These are phyloP conservation scores for Drosophila kepulauana DNA, from an alignment of 1,140 invertebrate species.

Conservation along the genomic window DNA sequence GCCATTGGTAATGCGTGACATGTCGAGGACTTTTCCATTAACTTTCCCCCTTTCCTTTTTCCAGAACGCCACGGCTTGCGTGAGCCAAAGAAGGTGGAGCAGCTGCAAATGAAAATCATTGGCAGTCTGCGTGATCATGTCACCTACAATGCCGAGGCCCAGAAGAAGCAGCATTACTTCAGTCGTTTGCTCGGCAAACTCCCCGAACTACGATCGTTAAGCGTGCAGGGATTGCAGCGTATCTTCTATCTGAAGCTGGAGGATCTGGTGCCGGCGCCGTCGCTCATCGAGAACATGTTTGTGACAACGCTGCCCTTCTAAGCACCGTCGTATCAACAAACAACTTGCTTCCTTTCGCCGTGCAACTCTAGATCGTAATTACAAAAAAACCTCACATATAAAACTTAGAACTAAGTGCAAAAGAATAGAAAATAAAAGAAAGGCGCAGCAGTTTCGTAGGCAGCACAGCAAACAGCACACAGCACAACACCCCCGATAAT, in stretches of 20 bases:
- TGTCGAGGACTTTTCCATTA: background rate
- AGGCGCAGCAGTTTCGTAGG: slow-evolving; percentile 2
- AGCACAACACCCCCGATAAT: background rate
- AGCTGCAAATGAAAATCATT: slow-evolving; percentile 98
- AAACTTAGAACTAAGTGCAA: background rate
- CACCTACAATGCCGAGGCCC: slow-evolving; percentile 96
- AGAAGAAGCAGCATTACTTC: slow-evolving; percentile 95
- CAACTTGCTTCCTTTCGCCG: slow-evolving; percentile 7
- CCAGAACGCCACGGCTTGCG: slow-evolving; percentile 96
- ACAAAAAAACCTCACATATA: background rate
- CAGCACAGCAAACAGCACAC: background rate
- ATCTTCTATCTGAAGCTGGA: slow-evolving; percentile 98
- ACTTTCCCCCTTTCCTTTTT: slow-evolving; percentile 63
- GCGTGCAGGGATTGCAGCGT: slow-evolving; percentile 96
- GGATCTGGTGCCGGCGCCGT: slow-evolving; percentile 95
- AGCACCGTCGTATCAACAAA: slow-evolving; percentile 35
- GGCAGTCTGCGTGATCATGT: slow-evolving; percentile 96
- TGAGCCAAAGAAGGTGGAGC: slow-evolving; percentile 96
- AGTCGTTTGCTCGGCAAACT: slow-evolving; percentile 95
- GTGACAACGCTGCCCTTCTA: slow-evolving; percentile 97
- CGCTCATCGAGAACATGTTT: slow-evolving; percentile 97
- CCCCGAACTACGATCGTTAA: slow-evolving; percentile 95
- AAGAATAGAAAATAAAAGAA: background rate
- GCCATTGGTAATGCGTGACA: background rate
- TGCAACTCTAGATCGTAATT: background rate